phyloP scores from a whole-genome alignment of 2,113 vertebrate genomes.

The Sylvilagus bachmani region DNA sequence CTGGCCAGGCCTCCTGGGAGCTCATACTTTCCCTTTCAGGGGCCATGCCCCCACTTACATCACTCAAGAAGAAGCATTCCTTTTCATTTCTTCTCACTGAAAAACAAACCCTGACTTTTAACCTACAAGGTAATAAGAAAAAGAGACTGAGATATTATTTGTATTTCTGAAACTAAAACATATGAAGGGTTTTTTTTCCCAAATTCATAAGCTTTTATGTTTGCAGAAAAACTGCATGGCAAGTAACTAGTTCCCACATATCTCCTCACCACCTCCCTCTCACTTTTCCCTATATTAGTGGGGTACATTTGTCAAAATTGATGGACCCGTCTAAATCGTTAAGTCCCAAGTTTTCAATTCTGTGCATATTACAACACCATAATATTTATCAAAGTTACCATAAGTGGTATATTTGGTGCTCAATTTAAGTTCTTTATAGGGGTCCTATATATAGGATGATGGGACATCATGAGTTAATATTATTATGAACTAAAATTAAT shows the following conservation, averaged over 20 bases:
- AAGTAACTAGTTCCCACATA: not conserved
- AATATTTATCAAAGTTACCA: no score
- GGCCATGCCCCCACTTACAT: not conserved
- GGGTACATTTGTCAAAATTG: not conserved
- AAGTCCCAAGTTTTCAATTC: no score
- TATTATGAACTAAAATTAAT: not conserved
- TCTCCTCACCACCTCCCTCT: not conserved
- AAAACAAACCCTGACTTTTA: not conserved
- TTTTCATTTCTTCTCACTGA: not conserved
- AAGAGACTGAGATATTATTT: not conserved
- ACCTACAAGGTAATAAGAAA: not conserved
- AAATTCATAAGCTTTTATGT: not conserved
- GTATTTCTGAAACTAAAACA: conserved; percentile 30
- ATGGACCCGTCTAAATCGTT: not conserved
- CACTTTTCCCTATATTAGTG: not conserved
- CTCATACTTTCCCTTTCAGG: not conserved
- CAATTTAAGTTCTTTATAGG: no score
- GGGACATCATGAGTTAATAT: not conserved
- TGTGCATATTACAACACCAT: no score
- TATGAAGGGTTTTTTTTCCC: not conserved
- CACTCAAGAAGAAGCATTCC: not conserved
- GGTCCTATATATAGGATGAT: no score
- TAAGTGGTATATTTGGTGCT: no score
- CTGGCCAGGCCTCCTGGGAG: not conserved
- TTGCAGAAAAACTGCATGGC: conserved; percentile 19